Evolutionary conservation across 2,888 invertebrate species (phyloP).

Genomic region (Synergus gifuensis): DNA sequence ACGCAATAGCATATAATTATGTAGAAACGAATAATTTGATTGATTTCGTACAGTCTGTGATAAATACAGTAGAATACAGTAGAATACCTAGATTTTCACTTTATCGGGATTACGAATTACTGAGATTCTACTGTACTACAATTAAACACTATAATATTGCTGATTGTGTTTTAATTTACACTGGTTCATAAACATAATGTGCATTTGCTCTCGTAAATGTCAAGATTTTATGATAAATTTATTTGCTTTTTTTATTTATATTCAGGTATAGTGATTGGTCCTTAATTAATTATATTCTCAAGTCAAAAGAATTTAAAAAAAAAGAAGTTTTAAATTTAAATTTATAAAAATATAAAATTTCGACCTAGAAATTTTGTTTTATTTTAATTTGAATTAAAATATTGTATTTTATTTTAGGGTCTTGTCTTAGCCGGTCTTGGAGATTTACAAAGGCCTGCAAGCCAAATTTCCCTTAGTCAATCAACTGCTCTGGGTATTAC

Average conservation of each 20-base stretch:
- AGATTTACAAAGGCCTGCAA: slow-evolving; percentile 93
- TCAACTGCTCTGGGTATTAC: slow-evolving; percentile 91
- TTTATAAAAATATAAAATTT: neutral
- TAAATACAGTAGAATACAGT: no score
- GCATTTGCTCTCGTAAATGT: neutral
- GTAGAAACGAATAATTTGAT: neutral
- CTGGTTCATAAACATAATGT: neutral
- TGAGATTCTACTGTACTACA: no score
- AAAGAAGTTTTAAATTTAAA: neutral
- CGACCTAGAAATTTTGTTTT: neutral
- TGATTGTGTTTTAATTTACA: neutral
- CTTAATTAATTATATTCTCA: neutral
- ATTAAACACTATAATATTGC: no score
- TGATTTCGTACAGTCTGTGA: neutral
- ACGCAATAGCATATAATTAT: neutral
- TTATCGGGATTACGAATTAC: no score
- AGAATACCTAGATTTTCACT: no score
- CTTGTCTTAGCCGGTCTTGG: slow-evolving; percentile 93
- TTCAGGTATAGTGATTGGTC: neutral
- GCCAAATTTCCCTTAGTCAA: slow-evolving; percentile 90
- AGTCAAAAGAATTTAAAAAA: neutral
- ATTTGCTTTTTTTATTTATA: neutral
- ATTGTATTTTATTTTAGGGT: slow-evolving; percentile 79
- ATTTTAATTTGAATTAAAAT: neutral
- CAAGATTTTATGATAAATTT: neutral